Evolutionary conservation across 2,888 invertebrate species (phyloP), one percentile per base, ranked within the genome.

Genomic region (Ariolimax columbianus): DNA sequence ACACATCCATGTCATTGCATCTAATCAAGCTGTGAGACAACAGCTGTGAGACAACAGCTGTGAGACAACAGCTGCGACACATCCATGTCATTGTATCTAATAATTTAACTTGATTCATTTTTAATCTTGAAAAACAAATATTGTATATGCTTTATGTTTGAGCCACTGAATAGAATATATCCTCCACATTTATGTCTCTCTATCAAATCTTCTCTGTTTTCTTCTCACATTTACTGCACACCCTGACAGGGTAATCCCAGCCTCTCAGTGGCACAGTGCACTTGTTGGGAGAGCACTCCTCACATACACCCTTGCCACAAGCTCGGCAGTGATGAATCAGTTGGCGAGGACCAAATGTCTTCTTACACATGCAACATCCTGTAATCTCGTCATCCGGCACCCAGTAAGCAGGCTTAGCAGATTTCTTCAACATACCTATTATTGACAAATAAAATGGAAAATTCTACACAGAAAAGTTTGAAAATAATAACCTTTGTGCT

Each of bases 341-440:
- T 26, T 94, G 88, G 87, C 93, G 94, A 30, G 91, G 88, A 30
- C 92, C 93, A 92, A 97, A 97, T 38, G 94, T 93, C 47, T 94
- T 92, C 43, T 95, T 94, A 92, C 97, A 97, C 23, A 96, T 95
- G 87, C 94, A 95, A 92, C 97, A 97, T 83, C 94, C 93, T 36
- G 95, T 95, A 81, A 97, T 96, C 90, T 96, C 96, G 9, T 95
- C 95, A 93, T 97, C 97, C 0, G 97, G 96, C 51, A 96, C 95
- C 97, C 97, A 97, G 93, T 97, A 97, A 0, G 96, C 94, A 0
- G 97, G 97, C 66, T 97, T 95, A 9, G 96, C 97, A 6, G 96
- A 95, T 88, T 97, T 96, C 93, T 97, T 97, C 77, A 97, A 81
- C 84, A 93, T 88, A 33, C 90, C 93, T 93, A 80, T 86, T 66